phyloP scores from a whole-genome alignment of 2,797 vertebrate genomes.

The Crypturellus tataupa region DNA sequence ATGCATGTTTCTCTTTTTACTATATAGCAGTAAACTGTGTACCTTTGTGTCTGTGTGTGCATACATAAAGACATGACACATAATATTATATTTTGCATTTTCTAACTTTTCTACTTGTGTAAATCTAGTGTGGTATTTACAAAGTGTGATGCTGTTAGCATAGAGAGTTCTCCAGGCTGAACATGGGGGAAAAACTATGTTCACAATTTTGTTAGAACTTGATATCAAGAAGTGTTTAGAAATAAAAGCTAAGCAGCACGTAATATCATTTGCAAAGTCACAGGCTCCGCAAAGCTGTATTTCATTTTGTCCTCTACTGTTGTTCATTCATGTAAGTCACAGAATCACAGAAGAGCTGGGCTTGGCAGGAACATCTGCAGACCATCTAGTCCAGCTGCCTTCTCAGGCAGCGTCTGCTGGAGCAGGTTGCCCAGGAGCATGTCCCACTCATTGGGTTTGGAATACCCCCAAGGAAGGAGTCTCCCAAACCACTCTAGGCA shows the following conservation, averaged over 20 bases:
- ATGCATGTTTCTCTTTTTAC: background rate
- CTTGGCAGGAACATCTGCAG: no score
- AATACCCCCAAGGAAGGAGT: background rate
- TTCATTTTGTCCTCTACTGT: accelerated
- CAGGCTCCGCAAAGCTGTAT: background rate
- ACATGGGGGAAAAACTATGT: background rate
- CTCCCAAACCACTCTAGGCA: background rate
- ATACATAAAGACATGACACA: background rate
- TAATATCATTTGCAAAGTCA: background rate
- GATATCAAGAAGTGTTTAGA: background rate
- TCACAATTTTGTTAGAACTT: background rate
- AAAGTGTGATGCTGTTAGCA: background rate
- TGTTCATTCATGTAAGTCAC: background rate
- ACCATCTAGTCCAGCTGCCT: no score
- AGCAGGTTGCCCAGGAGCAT: background rate
- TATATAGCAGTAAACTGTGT: background rate
- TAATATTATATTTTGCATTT: background rate
- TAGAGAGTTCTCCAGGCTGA: background rate
- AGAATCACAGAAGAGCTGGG: no score
- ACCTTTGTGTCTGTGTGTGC: background rate
- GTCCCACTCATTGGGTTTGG: background rate
- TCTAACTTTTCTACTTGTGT: background rate
- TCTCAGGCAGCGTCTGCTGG: no score
- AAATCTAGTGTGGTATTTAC: background rate
- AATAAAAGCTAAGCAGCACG: background rate